A percentile compares a stretch with the other conserved stretches of the same genome.
These are phyloP conservation scores for Diplazon laetatorius DNA, from an alignment of 2,888 invertebrate species.

Conservation along the genomic window DNA sequence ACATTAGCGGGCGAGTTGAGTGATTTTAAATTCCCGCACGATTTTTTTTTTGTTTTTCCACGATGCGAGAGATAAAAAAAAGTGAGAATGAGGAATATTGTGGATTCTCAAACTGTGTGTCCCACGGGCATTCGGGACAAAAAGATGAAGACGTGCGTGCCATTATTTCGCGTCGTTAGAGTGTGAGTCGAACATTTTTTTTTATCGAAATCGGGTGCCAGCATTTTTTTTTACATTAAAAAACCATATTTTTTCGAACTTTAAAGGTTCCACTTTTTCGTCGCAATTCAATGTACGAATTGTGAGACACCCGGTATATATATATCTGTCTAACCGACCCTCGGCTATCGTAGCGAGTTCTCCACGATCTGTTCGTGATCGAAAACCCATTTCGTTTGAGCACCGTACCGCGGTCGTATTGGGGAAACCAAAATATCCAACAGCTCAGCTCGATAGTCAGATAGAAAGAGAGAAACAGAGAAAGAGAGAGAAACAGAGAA, in stretches of 20 bases:
- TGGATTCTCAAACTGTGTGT: neutral
- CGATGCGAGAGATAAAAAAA: neutral
- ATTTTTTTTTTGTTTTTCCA: no score
- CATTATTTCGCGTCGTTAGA: no score
- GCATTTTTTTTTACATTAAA: no score
- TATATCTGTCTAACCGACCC: constrained; percentile 14
- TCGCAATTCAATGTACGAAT: no score
- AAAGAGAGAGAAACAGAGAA: constrained; percentile 55
- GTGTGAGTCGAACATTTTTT: no score
- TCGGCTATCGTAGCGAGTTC: constrained; percentile 18
- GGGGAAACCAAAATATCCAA: constrained; percentile 44
- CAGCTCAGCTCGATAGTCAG: constrained; percentile 17
- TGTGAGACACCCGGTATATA: no score
- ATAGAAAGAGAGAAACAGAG: neutral
- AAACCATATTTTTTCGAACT: no score
- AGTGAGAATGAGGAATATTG: neutral
- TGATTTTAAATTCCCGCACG: constrained; percentile 56
- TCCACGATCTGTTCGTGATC: constrained; percentile 65
- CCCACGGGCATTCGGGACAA: no score
- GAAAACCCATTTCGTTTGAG: constrained; percentile 72
- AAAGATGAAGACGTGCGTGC: no score
- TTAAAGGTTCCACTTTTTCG: no score
- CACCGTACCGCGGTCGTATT: constrained; percentile 40
- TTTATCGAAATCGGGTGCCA: no score
- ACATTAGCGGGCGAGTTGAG: constrained; percentile 55